phyloP scores from a whole-genome alignment of 2,888 invertebrate species.

The Helleia helle region DNA sequence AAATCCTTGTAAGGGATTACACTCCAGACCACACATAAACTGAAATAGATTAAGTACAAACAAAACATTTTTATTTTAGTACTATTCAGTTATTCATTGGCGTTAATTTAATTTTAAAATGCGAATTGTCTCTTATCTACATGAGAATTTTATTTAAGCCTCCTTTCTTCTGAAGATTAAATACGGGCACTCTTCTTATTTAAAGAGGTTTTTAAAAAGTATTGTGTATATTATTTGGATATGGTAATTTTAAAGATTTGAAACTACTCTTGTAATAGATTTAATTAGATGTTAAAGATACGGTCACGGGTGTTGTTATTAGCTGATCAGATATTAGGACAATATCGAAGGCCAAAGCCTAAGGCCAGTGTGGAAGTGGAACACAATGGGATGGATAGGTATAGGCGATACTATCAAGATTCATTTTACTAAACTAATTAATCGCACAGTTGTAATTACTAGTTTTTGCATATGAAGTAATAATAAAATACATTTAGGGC shows the following conservation, averaged over 20 bases:
- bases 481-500: no score
- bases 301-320: constrained; percentile 9
- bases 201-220: not conserved
- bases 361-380: constrained; percentile 25
- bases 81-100: no score
- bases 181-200: no score
- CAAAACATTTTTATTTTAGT: no score
- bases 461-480: not conserved
- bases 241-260: not conserved
- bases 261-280: not conserved
- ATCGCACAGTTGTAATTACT: not conserved
- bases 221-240: not conserved
- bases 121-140: no score
- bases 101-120: no score
- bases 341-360: constrained; percentile 20
- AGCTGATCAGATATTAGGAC: constrained; percentile 18
- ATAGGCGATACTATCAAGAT: not conserved
- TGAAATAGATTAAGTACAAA: no score
- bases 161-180: no score
- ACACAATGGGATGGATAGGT: constrained; percentile 21
- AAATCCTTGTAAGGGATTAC: no score
- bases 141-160: no score
- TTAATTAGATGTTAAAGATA: constrained; percentile 1
- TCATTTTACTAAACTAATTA: not conserved
- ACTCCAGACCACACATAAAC: no score